Percentiles rank a stretch among this genome's conserved stretches.
Conservation (phyloP, 1,140 invertebrate genomes). For the Centruroides vittatus region DNA sequence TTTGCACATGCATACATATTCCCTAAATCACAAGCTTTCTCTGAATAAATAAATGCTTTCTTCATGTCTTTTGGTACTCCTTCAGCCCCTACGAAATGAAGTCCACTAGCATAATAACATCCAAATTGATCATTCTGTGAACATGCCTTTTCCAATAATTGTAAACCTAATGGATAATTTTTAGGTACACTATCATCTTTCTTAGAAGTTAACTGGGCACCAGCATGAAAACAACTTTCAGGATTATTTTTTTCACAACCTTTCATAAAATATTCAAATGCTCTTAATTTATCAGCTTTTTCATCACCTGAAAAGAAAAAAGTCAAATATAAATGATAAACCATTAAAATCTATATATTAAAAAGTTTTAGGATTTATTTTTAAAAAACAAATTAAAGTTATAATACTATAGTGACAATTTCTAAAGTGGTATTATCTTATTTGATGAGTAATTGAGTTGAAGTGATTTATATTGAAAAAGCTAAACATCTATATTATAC, state of each 20-base stretch:
- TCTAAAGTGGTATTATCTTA: no score
- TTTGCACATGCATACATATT: conserved; percentile 76
- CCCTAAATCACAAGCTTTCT: conserved; percentile 59
- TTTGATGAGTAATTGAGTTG: no score
- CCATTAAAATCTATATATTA: no score
- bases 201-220: conserved; percentile 42
- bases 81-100: conserved; percentile 53
- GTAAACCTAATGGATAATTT: conserved; percentile 37
- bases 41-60: conserved; percentile 56
- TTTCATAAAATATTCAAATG: conserved; percentile 57
- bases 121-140: conserved; percentile 44
- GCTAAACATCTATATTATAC: no score
- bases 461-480: no score
- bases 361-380: no score
- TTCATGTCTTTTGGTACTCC: conserved; percentile 50
- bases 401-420: no score
- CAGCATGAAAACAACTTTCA: conserved; percentile 56
- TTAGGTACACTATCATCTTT: conserved; percentile 15
- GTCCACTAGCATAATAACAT: conserved; percentile 63
- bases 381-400: no score
- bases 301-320: not conserved
- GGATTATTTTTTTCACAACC: conserved; percentile 53
- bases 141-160: conserved; percentile 55
- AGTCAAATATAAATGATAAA: no score
- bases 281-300: conserved; percentile 18